phyloP scores from a whole-genome alignment of 2,797 vertebrate species.

The Falco peregrinus region DNA sequence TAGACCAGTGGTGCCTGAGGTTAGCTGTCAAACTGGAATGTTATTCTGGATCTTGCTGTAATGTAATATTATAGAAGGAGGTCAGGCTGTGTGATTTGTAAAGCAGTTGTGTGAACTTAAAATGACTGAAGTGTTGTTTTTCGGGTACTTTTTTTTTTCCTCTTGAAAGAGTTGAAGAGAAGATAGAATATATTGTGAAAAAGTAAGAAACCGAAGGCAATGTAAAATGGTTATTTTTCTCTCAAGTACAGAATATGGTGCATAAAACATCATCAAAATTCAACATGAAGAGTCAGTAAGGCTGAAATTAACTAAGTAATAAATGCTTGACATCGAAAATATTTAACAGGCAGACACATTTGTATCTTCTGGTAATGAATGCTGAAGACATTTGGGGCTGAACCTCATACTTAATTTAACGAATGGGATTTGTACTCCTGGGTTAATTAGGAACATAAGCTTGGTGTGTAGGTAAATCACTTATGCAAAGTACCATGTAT shows the following conservation, averaged over 20 bases:
- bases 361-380: not conserved
- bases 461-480: not conserved
- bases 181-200: constrained; percentile 1
- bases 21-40: constrained; percentile 80
- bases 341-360: not conserved
- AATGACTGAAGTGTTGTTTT: constrained; percentile 34
- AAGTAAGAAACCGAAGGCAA: not conserved
- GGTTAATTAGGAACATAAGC: not conserved
- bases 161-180: not conserved
- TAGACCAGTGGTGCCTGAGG: constrained; percentile 71
- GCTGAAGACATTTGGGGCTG: not conserved
- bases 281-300: not conserved
- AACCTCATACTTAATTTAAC: not conserved
- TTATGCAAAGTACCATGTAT: not conserved
- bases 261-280: not conserved
- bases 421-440: not conserved
- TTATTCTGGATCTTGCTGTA: constrained; percentile 81
- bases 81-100: constrained; percentile 82
- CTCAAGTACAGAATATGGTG: not conserved
- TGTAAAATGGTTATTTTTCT: not conserved
- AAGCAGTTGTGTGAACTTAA: constrained; percentile 74
- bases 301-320: not conserved
- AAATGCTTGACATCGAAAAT: not conserved
- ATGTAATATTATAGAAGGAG: constrained; percentile 70
- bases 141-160: not conserved